phyloP scores from a whole-genome alignment of 2,113 vertebrate species.

The Triplophysa dalaica region DNA sequence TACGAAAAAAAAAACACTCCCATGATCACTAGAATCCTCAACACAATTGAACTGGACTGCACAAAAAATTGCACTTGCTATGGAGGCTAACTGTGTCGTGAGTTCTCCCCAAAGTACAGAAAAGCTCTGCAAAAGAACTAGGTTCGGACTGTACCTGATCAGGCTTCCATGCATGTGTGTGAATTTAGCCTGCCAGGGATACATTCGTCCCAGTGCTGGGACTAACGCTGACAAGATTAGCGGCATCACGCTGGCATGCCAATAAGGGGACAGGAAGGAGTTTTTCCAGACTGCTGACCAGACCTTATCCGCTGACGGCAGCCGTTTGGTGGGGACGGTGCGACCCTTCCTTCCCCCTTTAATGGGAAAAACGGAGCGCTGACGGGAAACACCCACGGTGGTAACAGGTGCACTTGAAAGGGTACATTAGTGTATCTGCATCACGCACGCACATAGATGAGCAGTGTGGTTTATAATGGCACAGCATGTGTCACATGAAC shows the following conservation, averaged over 20 bases:
- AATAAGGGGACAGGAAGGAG: constrained; percentile 52
- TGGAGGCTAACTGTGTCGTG: too few relatives aligned
- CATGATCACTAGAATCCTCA: too few relatives aligned
- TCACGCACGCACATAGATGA: constrained; percentile 3
- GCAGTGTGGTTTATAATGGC: background rate
- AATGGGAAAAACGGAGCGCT: constrained; percentile 33
- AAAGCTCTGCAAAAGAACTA: too few relatives aligned
- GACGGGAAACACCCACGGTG: constrained; percentile 27
- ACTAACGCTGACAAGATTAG: constrained; percentile 55
- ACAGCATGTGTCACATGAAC: background rate
- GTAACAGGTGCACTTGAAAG: constrained; percentile 38
- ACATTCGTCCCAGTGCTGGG: constrained; percentile 37
- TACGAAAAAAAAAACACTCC: too few relatives aligned
- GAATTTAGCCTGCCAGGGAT: constrained; percentile 25
- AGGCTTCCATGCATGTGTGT: constrained; percentile 44
- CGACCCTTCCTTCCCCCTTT: constrained; percentile 53
- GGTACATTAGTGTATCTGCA: background rate
- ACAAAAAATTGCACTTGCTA: too few relatives aligned
- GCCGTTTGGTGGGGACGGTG: constrained; percentile 5
- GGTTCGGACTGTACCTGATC: constrained; percentile 32
- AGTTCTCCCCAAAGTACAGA: background rate
- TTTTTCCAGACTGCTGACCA: constrained; percentile 53
- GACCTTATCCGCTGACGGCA: constrained; percentile 55
- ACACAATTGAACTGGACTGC: too few relatives aligned
- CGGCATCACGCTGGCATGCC: constrained; percentile 44